Evolutionary conservation across 2,113 vertebrate genomes (phyloP), one percentile per base, ranked within the genome.

Genomic region (Melospiza georgiana): DNA sequence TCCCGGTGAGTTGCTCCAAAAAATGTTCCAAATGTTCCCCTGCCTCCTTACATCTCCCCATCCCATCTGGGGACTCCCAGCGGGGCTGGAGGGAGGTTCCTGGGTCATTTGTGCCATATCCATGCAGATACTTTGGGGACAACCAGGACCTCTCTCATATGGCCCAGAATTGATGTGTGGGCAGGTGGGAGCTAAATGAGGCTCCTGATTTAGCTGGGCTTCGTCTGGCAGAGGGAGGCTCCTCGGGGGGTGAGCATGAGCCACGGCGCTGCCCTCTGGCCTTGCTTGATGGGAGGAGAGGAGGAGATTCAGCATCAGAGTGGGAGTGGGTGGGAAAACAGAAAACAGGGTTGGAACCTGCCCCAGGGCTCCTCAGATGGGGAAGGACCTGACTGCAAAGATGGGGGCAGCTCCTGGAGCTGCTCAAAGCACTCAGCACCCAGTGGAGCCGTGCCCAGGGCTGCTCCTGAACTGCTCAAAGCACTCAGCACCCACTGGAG

Each of bases 1-100:
- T 98, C 54, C 99, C 98, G 4, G 99, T 99, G 93, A 99, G 99
- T 98, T 31, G 55, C 94, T 33, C 62, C 35, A 41, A 82, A 2
- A 2, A 2, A 2, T 0, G 0, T 16, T 22, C 84, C 44, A 24
- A 68, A 30, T n/a, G n/a, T 31, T 33, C 0, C 13, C 24, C 37
- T 5, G 17, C 17, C 24, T 74, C 46, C 9, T 76, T 31, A 48
- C 39, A 25, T 16, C 54, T 3, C 44, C 35, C 31, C 52, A 11
- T 12, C 31, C 59, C 48, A 17, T 17, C 18, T n/a, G 15, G 49
- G 46, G 46, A 21, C 51, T 11, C 43, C 55, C 23, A 0, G 2
- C 23, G 13, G 54, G 41, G 33, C 63, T 77, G 79, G 27, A 61
- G 20, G 0, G 52, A 59, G 33, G 28, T 54, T 30, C 58, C 57